Percentiles rank a stretch among this genome's conserved stretches.
Evolutionary conservation across 2,797 vertebrate genomes (phyloP).

Genomic region (Dryobates pubescens): DNA sequence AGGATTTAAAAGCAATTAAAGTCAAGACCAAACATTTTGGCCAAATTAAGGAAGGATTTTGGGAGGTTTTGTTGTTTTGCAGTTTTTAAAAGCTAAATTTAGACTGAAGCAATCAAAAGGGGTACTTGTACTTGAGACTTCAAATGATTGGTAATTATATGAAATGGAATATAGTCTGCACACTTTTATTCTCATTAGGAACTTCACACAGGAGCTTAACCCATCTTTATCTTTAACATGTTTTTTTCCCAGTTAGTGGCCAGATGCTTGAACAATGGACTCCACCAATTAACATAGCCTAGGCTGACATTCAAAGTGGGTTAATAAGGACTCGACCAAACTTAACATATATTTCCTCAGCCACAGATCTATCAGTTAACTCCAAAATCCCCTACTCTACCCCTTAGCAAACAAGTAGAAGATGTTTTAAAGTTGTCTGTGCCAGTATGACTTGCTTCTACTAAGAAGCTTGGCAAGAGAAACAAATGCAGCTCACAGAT

Average conservation of each 20-base stretch:
- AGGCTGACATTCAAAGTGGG: not conserved
- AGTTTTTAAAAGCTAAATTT: not conserved
- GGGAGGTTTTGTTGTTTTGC: not conserved
- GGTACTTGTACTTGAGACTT: not conserved
- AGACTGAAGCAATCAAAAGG: constrained; percentile 11
- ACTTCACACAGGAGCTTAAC: constrained; percentile 62
- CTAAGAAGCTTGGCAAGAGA: not conserved
- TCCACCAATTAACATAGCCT: constrained; percentile 2
- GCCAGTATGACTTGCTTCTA: not conserved
- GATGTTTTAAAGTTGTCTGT: not conserved
- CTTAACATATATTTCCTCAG: not conserved
- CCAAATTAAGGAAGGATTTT: constrained; percentile 64
- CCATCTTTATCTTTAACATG: not conserved
- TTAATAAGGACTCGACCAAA: not conserved
- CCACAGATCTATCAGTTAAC: not conserved
- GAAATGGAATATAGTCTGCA: not conserved
- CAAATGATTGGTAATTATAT: not conserved
- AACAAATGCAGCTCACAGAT: not conserved
- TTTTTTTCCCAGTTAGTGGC: constrained; percentile 26
- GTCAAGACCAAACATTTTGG: constrained; percentile 45
- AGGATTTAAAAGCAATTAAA: constrained; percentile 62
- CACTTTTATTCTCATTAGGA: constrained; percentile 21
- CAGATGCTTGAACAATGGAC: constrained; percentile 20
- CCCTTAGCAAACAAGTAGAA: not conserved
- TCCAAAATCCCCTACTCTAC: not conserved